Percentiles rank a stretch among this genome's conserved stretches.
Conservation (phyloP, 2,888 invertebrate species). For the Morpho achilles region DNA sequence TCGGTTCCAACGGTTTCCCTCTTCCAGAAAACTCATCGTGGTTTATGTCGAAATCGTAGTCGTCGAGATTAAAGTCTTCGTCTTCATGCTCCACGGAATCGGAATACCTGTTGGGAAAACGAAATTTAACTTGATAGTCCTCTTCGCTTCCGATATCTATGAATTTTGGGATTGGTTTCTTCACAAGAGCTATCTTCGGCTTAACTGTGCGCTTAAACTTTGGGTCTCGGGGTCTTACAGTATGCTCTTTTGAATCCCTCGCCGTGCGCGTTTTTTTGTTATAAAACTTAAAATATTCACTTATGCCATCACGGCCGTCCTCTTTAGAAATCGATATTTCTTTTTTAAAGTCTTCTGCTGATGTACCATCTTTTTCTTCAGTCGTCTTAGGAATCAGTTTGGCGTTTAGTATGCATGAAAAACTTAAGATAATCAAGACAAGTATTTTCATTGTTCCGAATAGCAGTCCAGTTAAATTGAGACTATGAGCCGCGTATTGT, state of each 20-base stretch:
- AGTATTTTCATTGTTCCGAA: constrained; percentile 24
- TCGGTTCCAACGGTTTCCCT: constrained; percentile 55
- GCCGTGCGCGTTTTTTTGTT: constrained; percentile 15
- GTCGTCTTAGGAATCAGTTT: constrained; percentile 14
- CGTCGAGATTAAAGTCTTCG: constrained; percentile 61
- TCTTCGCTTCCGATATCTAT: constrained; percentile 52
- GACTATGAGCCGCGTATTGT: constrained; percentile 46
- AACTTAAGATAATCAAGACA: constrained; percentile 9
- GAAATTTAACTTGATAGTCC: constrained; percentile 49
- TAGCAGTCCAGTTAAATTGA: constrained; percentile 11
- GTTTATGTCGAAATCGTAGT: constrained; percentile 65
- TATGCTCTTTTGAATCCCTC: constrained; percentile 7
- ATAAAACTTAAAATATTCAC: constrained; percentile 15
- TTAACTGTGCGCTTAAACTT: constrained; percentile 16
- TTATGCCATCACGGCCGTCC: constrained; percentile 1
- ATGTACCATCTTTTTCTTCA: constrained; percentile 8
- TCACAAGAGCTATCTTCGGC: constrained; percentile 37
- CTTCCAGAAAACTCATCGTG: constrained; percentile 59
- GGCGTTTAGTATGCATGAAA: constrained; percentile 9
- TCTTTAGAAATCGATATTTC: constrained; percentile 2
- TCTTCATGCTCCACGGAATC: constrained; percentile 62
- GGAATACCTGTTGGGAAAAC: constrained; percentile 31
- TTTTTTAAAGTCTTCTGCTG: constrained; percentile 7
- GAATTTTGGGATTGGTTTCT: constrained; percentile 61
- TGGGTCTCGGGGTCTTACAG: constrained; percentile 7